Evolutionary conservation across 2,888 invertebrate species (phyloP), one percentile per base, ranked within the genome.

Genomic region (Pseudolycoriella hygida): DNA sequence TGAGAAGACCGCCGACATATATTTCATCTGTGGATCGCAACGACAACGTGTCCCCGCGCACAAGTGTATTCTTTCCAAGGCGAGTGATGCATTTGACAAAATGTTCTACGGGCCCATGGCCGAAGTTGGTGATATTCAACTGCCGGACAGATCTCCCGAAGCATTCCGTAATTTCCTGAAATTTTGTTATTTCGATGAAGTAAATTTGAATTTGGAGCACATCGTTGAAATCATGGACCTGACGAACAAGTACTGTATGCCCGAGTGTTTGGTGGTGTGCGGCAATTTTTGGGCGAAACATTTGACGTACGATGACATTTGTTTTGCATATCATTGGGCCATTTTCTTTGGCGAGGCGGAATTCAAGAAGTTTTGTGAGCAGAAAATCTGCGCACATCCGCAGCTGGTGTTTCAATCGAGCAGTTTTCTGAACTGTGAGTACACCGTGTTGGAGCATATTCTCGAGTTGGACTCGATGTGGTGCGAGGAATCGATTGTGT

Each of bases 51-150:
- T 40, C 2, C 40, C 40, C 14, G 40, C 40, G 6, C 40, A 40
- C n/a, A 40, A 40, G 15, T 14, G 40, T 20, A 15, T 40, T 3
- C 10, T 40, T 15, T 40, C 40, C 19, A 40, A 40, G n/a, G 40
- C 40, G 6, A 40, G 40, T 15, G 40, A 40, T 40, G 20, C 40
- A 19, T 40, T 40, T 20, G 40, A 40, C 15, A 12, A 14, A n/a
- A 40, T 40, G 40, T 40, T 40, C 12, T 40, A 40, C 15, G 40
- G 40, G 2, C 40, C 40, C 10, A 40, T 40, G 40, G 40, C 40
- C 11, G 40, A 40, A 20, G 20, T 14, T 8, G n/a, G n/a, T n/a
- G 40, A 40, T 40, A 15, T 40, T 2, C 19, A 20, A 20, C 15
- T 40, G 40, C 40, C 40, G 3, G n/a, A 40, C 3, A 40, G 20